Evolutionary conservation across 2,797 vertebrate species (phyloP), one percentile per base, ranked within the genome.

Genomic region (Mus caroli): DNA sequence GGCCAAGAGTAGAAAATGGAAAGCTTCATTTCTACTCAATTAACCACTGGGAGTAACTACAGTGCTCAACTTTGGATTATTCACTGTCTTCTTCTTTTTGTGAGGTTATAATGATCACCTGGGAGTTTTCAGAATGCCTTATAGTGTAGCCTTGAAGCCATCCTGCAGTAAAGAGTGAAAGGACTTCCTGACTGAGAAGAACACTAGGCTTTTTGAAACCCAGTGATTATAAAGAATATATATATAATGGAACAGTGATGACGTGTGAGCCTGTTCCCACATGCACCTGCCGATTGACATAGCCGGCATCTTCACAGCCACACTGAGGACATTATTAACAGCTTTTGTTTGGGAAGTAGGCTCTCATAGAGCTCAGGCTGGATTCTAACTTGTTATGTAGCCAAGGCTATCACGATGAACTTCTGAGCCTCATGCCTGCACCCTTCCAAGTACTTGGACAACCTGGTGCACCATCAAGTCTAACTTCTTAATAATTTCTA

Each of bases 401-500:
- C 8, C 24, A 60, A 60, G 54, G 37, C 6, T 50, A 50, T 88
- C 19, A 8, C 56, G 19, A 77, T 77, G 40, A 62, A n/a, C 31
- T 77, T 60, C 28, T 77, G 40, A 76, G 8, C 31, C 56, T n/a
- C 20, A 2, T 26, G 20, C 40, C 40, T 50, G 11, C 1, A 76
- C 37, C 62, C 8, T 54, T 10, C 0, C 24, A 60, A n/a, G 19
- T 26, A 28, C 54, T 89, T 14, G 31, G 20, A 46, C 40, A 60
- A n/a, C 12, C 40, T 20, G 28, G 3, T 46, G 5, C 6, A 75
- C 52, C 17, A 46, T 43, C 26, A 73, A 14, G 3, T 56, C 67
- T 71, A n/a, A 19, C 17, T 60, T 76, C 71, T 22, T 88, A 91
- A 77, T 94, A 14, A 54, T 93, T 88, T 87, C 88, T 28, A 75